phyloP scores from a whole-genome alignment of 2,113 vertebrate species.

The Campylorhamphus procurvoides region DNA sequence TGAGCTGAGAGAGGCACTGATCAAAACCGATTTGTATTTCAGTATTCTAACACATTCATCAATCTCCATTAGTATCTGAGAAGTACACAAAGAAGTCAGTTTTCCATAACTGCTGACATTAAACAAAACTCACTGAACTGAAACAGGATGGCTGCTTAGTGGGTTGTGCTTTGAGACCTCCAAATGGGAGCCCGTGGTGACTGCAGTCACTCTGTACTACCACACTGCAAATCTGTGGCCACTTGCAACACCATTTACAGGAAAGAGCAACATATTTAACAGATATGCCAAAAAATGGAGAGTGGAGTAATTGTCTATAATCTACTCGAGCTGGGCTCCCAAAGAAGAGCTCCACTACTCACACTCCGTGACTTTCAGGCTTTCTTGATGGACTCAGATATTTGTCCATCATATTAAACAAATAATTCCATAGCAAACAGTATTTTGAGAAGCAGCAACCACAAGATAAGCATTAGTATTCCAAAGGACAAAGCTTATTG shows the following conservation, averaged over 20 bases:
- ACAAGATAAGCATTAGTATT: neutral
- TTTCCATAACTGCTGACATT: neutral
- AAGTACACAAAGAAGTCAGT: neutral
- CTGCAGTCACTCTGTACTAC: neutral
- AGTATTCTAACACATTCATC: neutral
- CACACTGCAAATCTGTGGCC: neutral
- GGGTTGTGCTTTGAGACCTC: neutral
- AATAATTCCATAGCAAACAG: neutral
- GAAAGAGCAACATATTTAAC: neutral
- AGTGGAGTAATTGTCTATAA: neutral
- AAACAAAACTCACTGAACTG: neutral
- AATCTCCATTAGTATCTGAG: neutral
- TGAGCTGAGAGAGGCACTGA: accelerated
- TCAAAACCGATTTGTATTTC: neutral
- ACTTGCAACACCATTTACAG: neutral
- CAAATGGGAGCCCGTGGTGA: neutral
- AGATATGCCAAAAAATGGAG: neutral
- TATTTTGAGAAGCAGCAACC: neutral
- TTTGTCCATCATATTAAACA: neutral
- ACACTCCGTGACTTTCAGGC: neutral
- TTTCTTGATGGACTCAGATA: neutral
- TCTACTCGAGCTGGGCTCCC: neutral
- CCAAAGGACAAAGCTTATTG: conserved; percentile 8
- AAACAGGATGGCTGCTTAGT: neutral
- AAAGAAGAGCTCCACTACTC: neutral